Evolutionary conservation across 1,140 invertebrate genomes (phyloP), one percentile per base, ranked within the genome.

Genomic region (Popillia japonica): DNA sequence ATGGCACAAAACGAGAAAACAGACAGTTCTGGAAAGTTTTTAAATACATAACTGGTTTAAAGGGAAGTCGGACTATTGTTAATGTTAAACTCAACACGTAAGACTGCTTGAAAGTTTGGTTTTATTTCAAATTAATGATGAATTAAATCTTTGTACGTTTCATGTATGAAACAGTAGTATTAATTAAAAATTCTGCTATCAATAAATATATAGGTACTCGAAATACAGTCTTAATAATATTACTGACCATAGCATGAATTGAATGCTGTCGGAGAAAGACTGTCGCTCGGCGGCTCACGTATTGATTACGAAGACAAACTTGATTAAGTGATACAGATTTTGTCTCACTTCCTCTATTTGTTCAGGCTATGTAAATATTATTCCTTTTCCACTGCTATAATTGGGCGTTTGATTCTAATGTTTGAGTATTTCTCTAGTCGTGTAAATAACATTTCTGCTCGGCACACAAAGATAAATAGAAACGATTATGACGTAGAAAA

Each of bases 331-430:
- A 27, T 68, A 68, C 8, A 9, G 61, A 27, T 68, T 68, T 68
- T 68, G 61, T 68, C 61, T 27, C 7, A 0, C 6, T 34, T 68
- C 4, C 22, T 3, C 7, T 68, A 22, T 68, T 68, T 68, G 22
- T 68, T 68, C 61, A 68, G 61, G 61, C 20, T 27, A 68, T 14
- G 61, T 68, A 68, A 68, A 68, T 68, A 68, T 68, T 68, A 68
- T 68, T 27, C 27, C 22, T 68, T 10, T 1, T 17, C 14, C 14
- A 55, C 61, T 68, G 61, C 14, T 0, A 68, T 68, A 68, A 68
- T 68, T 27, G 61, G 27, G 8, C 61, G 22, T 55, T 55, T 34
- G 23, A 68, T 68, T 68, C 27, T 34, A 68, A 8, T 0, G 61
- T 68, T 34, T 68, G 61, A 68, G 8, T 22, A 68, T 34, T 22